Conservation (phyloP, 2,113 vertebrate species). For the Nyctibius bracteatus region DNA sequence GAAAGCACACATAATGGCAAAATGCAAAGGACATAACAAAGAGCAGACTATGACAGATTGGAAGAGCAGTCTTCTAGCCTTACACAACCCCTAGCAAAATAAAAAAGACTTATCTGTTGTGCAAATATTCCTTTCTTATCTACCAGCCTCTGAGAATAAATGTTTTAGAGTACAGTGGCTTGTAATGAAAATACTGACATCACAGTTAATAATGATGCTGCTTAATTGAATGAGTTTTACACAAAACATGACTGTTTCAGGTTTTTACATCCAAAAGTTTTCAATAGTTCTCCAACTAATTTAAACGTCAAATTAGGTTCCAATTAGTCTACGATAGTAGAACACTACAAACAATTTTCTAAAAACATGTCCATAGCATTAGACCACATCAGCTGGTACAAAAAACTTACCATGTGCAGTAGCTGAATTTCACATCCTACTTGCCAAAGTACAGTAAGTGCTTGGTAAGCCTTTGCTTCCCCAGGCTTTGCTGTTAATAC, state of each 20-base stretch:
- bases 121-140: neutral
- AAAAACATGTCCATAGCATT: neutral
- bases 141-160: neutral
- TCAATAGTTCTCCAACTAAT: neutral
- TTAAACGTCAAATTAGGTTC: neutral
- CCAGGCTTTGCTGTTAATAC: slow-evolving; percentile 75
- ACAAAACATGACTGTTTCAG: neutral
- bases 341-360: neutral
- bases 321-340: neutral
- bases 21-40: neutral
- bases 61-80: neutral
- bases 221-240: neutral
- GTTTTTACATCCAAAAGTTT: neutral
- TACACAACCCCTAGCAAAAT: neutral
- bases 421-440: slow-evolving; percentile 87
- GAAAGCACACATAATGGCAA: neutral
- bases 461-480: slow-evolving; percentile 73
- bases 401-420: slow-evolving; percentile 82
- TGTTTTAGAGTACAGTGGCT: neutral
- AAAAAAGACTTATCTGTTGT: neutral
- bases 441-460: slow-evolving; percentile 82
- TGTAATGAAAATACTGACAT: neutral
- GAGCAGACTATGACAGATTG: neutral
- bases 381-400: slow-evolving; percentile 37
- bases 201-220: neutral